Evolutionary conservation across 1,140 invertebrate genomes (phyloP).

Genomic region (Eueides isabella): DNA sequence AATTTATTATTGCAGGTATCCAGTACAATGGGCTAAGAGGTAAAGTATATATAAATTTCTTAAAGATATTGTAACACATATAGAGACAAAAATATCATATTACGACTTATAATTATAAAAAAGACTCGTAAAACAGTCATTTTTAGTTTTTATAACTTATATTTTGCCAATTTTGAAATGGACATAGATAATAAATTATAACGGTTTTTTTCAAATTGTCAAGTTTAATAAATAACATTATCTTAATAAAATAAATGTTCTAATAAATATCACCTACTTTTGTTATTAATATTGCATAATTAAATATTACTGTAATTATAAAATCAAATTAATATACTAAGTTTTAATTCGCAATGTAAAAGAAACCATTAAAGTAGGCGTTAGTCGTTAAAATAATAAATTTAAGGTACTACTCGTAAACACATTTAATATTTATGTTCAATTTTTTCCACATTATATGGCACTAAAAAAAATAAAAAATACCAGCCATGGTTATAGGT

Average conservation of each 20-base stretch:
- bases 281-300: too few species aligned
- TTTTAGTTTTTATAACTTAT: too few species aligned
- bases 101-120: too few species aligned
- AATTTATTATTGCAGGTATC: constrained; percentile 48
- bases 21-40: constrained; percentile 51
- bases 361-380: background rate
- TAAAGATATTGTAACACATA: background rate
- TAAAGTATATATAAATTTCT: constrained; percentile 17
- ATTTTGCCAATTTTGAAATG: background rate
- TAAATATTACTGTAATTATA: too few species aligned
- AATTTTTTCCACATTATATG: background rate
- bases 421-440: background rate
- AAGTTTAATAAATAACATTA: too few species aligned
- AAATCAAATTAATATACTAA: background rate
- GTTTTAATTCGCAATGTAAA: background rate
- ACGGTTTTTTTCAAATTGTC: background rate
- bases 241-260: too few species aligned
- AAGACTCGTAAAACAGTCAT: too few species aligned
- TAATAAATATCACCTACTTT: too few species aligned
- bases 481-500: too few species aligned
- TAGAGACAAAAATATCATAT: too few species aligned
- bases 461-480: too few species aligned
- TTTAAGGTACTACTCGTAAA: background rate
- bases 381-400: background rate
- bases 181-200: background rate